A percentile compares a stretch with the other conserved stretches of the same genome.
These are phyloP conservation scores for Empidonax alnorum DNA, from an alignment of 2,113 vertebrate genomes.

Conservation along the genomic window DNA sequence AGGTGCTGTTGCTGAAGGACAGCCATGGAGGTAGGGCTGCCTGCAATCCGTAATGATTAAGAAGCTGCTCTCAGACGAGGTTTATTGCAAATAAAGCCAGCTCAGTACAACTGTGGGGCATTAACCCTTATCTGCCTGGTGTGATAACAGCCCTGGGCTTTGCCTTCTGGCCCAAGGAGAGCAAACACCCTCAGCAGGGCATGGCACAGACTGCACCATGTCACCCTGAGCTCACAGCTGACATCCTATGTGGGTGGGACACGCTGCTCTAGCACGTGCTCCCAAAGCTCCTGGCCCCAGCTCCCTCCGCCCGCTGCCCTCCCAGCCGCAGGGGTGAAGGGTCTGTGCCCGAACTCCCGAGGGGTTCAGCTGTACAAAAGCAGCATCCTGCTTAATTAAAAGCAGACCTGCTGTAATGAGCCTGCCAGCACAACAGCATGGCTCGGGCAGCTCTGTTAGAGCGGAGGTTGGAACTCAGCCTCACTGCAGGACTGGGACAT, in stretches of 20 bases:
- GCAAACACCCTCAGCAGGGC: not conserved
- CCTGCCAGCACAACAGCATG: not conserved
- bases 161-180: not conserved
- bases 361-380: not conserved
- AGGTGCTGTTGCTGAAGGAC: conserved; percentile 33
- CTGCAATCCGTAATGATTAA: conserved; percentile 31
- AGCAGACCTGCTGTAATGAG: not conserved
- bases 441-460: not conserved
- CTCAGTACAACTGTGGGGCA: conserved; percentile 24
- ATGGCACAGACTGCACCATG: not conserved
- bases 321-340: rapidly evolving
- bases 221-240: not conserved
- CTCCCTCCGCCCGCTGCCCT: rapidly evolving
- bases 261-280: rapidly evolving
- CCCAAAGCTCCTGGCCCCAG: not conserved
- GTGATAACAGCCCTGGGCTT: not conserved
- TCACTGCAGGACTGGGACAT: not conserved
- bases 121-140: conserved; percentile 15
- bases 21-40: conserved; percentile 3
- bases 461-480: not conserved
- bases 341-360: not conserved
- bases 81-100: conserved; percentile 46
- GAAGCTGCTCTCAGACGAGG: not conserved
- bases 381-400: not conserved
- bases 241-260: not conserved